Conservation (phyloP, 1,140 invertebrate species). For the Thereuonema tuberculata region DNA sequence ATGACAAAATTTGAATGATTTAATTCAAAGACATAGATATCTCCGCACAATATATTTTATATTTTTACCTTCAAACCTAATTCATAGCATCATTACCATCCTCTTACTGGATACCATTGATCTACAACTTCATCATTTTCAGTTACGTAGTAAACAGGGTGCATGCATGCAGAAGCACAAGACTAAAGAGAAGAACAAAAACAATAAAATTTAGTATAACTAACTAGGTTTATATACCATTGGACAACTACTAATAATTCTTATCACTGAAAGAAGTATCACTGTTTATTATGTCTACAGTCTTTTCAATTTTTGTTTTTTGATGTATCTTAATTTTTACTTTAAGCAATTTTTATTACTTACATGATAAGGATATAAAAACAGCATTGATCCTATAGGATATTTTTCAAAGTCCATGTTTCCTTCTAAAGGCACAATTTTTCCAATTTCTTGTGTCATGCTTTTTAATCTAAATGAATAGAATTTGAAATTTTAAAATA, state of each 20-base stretch:
- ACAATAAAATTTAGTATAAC: neutral
- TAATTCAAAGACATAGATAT: no score
- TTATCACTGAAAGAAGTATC: no score
- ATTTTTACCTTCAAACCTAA: no score
- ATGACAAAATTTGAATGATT: no score
- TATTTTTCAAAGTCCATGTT: constrained; percentile 20
- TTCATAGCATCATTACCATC: neutral
- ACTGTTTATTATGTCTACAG: no score
- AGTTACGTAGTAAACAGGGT: constrained; percentile 22
- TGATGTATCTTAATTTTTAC: neutral
- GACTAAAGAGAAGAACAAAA: constrained; percentile 20
- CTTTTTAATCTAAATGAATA: constrained; percentile 17
- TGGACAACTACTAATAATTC: no score
- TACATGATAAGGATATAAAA: constrained; percentile 29
- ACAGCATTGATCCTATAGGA: constrained; percentile 26
- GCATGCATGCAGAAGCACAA: constrained; percentile 26
- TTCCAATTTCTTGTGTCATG: constrained; percentile 29
- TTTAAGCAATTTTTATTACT: constrained; percentile 15
- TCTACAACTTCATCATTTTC: constrained; percentile 6
- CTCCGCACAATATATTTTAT: no score
- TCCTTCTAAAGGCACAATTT: constrained; percentile 22
- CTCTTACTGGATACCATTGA: neutral
- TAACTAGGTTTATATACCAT: no score
- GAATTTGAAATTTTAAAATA: neutral
- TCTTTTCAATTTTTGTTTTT: no score